These are phyloP conservation scores for Chiloscyllium plagiosum DNA, from an alignment of 2,113 vertebrate genomes.

Conservation along the genomic window DNA sequence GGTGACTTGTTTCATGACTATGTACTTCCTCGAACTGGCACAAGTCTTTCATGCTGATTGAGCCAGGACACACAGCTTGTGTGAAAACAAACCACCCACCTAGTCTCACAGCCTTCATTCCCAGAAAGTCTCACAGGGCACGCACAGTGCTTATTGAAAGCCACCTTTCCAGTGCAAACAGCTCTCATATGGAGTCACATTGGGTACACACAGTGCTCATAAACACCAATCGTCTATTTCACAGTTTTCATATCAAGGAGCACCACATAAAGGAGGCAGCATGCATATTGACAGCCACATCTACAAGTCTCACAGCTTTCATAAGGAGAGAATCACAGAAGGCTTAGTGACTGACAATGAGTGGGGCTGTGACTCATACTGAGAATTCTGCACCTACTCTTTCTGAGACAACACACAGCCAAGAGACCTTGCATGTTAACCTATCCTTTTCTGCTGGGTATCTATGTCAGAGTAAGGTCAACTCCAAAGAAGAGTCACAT, in stretches of 20 bases:
- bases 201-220: not conserved
- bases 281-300: not conserved
- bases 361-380: not conserved
- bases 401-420: not conserved
- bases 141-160: not conserved
- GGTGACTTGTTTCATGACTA: not conserved
- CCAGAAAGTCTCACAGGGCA: not conserved
- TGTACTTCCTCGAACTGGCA: not conserved
- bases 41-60: not conserved
- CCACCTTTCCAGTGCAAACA: not conserved
- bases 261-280: not conserved
- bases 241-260: not conserved
- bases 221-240: not conserved
- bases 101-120: not conserved
- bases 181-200: not conserved
- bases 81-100: not conserved
- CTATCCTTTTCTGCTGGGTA: not conserved
- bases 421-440: not conserved
- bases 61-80: not conserved
- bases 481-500: no score
- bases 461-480: not conserved
- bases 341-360: not conserved
- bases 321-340: not conserved
- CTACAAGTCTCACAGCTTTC: not conserved
- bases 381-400: not conserved